Evolutionary conservation across 1,140 invertebrate genomes (phyloP), one percentile per base, ranked within the genome.

Genomic region (Drosophila kikkawai): DNA sequence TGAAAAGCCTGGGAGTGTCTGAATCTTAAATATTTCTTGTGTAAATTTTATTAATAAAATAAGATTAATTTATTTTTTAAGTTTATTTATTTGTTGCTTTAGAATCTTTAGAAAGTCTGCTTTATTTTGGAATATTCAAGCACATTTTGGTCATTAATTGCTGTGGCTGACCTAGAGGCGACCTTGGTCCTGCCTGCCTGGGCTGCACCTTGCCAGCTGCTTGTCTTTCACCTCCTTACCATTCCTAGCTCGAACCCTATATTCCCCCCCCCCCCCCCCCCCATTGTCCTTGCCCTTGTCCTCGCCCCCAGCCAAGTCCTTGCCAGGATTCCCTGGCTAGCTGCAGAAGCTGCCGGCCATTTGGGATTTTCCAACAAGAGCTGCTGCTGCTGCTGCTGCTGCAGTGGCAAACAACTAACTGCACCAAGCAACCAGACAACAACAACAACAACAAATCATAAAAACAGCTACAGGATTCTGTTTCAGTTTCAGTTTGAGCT

Each of bases 271-370:
- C 42, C 47, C 34, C 42, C 44, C 26, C 47, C 34, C 42, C 44
- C 34, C 15, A 1, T 19, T 15, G 48, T 34, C 65, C 66, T 58
- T 70, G 51, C 69, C 67, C 45, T 44, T 50, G 41, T 50, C 13
- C 64, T 44, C 15, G n/a, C n/a, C 50, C 50, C 26, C 4, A 55
- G 17, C 34, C 51, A 37, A 26, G 53, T 71, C 69, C 69, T 73
- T 73, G 69, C 37, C 53, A 60, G 22, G 45, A 73, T 42, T 59
- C 70, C 56, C 55, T 51, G 68, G 68, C 55, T 26, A 73, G 67
- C 70, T 73, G 70, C 69, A 70, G 29, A 53, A 44, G 44, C 67
- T 50, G 69, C 67, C 42, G 66, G 67, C 69, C 68, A 59, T 71
- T 59, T 51, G 69, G 69, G 69, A 59, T 36, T 59, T 65, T 34